Evolutionary conservation across 1,140 invertebrate genomes (phyloP), one percentile per base, ranked within the genome.

Genomic region (Ceratosolen fusciceps): DNA sequence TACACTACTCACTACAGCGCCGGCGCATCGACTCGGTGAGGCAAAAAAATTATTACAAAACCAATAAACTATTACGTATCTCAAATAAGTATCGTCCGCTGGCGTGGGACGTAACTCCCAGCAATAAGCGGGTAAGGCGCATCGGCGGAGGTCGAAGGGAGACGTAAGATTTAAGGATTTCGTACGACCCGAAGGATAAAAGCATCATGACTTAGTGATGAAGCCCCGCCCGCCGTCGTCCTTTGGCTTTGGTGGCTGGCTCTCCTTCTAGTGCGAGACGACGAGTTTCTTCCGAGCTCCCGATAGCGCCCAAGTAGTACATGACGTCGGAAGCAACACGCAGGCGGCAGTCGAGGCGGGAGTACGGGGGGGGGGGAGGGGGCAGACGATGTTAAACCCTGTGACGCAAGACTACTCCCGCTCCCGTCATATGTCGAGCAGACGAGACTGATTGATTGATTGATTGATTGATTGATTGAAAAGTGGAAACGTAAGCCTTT

Each of bases 151-250:
- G 24, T 29, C 31, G 24, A 56, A 62, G 49, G 21, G 47, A 24
- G 47, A 24, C 24, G 62, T 39, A 70, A 82, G 83, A 83, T 82
- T 82, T 82, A 82, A 82, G 82, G 82, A 81, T 84, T 84, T 74
- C 62, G 86, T 84, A 82, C 80, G 78, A 83, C 79, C 56, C 54
- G 43, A 43, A 75, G 85, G 87, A 88, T 88, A 88, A 89, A 89
- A 89, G 87, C 88, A 86, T 89, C 88, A 84, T 89, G 88, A 89
- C 83, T 89, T 87, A 89, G 85, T 86, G 85, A 89, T 88, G 87
- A 88, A 84, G 84, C 84, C 81, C 81, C 81, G 65, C 82, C 83
- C 81, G 65, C 82, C 83, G 83, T 82, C 82, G 84, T 83, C 72
- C 71, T 82, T 81, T 82, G 74, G 62, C 47, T 67, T 80, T 74